Percentiles rank a stretch among this genome's conserved stretches.
These are phyloP conservation scores for Heterodera schachtii DNA, from an alignment of 1,140 invertebrate genomes.

Conservation along the genomic window DNA sequence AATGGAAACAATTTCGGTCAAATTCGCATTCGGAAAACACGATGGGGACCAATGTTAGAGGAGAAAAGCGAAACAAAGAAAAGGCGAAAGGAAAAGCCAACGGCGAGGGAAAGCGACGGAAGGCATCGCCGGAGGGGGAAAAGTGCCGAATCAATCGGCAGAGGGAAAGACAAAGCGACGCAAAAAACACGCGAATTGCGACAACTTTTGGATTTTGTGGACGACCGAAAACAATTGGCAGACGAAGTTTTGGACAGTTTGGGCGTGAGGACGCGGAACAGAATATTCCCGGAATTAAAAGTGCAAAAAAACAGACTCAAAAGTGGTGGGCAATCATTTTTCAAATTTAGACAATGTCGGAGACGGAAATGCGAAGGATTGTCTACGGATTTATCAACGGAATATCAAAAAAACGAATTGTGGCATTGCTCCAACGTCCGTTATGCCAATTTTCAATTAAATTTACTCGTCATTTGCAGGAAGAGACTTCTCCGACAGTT, in stretches of 20 bases:
- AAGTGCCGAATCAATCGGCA: background rate
- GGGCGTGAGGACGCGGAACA: slow-evolving; percentile 28
- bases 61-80: background rate
- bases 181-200: slow-evolving; percentile 24
- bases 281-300: slow-evolving; percentile 38
- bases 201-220: slow-evolving; percentile 31
- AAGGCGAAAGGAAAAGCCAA: slow-evolving; percentile 2
- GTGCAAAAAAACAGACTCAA: background rate
- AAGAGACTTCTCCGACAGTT: slow-evolving; percentile 27
- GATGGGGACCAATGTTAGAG: slow-evolving; percentile 21
- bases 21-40: background rate
- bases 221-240: slow-evolving; percentile 31
- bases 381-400: slow-evolving; percentile 27
- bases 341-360: slow-evolving; percentile 27
- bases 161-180: background rate
- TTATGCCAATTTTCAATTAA: background rate
- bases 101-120: background rate
- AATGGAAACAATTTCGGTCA: background rate
- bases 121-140: background rate
- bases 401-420: slow-evolving; percentile 31
- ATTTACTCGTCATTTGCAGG: slow-evolving; percentile 8
- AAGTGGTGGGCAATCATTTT: background rate
- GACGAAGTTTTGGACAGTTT: slow-evolving; percentile 29
- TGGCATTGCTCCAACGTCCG: slow-evolving; percentile 28
- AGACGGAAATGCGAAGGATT: slow-evolving; percentile 18